Base-by-base conservation (phyloP, 2,113 vertebrate genomes). In the Callipepla californica region DNA sequence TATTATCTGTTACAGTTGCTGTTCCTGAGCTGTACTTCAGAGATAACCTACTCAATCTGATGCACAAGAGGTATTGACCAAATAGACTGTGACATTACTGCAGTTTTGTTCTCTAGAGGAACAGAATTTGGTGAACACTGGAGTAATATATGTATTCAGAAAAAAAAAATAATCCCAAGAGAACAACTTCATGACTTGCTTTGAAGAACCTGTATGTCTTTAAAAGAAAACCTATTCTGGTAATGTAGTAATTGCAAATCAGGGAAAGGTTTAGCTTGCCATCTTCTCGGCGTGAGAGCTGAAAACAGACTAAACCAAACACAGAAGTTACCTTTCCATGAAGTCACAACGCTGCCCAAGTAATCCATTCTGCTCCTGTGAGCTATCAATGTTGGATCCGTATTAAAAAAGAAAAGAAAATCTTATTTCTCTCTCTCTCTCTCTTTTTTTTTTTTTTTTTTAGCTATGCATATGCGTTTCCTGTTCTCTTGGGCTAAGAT, bases 121-220 rank as follows among this genome's bases (percentile, higher is more conserved):
- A 59, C 14, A 58, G 28, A 72, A 63, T 7, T 51, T 50, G 69
- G 26, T n/a, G 57, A 45, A 76, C 19, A 16, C 28, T 76, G 38
- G 13, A 58, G 15, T 45, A 38, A 65, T 50, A 34, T 7, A 30
- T 8, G 6, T 28, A n/a, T 1, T 0, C 9, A 13, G 19, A n/a
- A 70, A 58, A 58, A 23, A 58, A 23, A 70, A 34, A 30, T 63
- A 58, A 45, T 70, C 8, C 22, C 22, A 12, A 44, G 36, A 38
- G 14, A 7, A 38, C 13, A 57, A 16, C 26, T 69, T 63, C 42
- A 58, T 14, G 1, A 38, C 26, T 75, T 50, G 10, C 20, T 50
- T 44, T 28, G 55, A 75, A 55, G 20, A 23, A 44, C 34, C 25
- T 55, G 53, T n/a, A 30, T 7, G 21, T 19, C 32, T 75, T 18